Conservation (phyloP, 2,797 vertebrate genomes). For the Tangara arthus region DNA sequence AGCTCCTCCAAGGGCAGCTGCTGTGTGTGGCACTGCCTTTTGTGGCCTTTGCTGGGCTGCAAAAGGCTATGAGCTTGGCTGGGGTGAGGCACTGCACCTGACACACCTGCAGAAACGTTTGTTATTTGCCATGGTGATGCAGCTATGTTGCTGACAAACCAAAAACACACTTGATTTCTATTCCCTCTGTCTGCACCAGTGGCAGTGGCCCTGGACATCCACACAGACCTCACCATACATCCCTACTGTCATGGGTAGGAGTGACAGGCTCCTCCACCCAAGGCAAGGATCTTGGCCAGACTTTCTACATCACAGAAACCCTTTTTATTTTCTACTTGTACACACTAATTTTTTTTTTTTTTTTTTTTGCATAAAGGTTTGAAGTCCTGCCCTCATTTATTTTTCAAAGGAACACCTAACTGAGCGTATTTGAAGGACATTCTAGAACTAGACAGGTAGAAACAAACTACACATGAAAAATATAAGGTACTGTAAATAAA, state of each 20-base stretch:
- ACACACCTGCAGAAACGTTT: not conserved
- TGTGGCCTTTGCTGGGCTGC: fast-evolving
- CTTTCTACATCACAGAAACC: not conserved
- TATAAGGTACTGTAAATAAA: not conserved
- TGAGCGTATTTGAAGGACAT: not conserved
- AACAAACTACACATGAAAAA: not conserved
- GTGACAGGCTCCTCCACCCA: not conserved
- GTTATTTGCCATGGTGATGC: not conserved
- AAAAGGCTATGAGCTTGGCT: not conserved
- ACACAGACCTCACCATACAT: not conserved
- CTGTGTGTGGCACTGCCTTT: not conserved
- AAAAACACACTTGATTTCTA: not conserved
- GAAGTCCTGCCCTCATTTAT: not conserved
- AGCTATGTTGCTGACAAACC: not conserved
- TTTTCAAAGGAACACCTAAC: not conserved
- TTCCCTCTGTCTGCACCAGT: not conserved
- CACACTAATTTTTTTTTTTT: not conserved
- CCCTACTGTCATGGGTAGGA: fast-evolving
- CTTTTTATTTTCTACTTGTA: not conserved
- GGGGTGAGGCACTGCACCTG: not conserved
- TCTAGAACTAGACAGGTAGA: not conserved
- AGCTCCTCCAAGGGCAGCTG: not conserved
- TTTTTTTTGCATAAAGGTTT: not conserved
- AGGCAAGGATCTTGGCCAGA: not conserved
- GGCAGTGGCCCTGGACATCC: not conserved